phyloP scores from a whole-genome alignment of 2,888 invertebrate species.

The Agrotis puta region DNA sequence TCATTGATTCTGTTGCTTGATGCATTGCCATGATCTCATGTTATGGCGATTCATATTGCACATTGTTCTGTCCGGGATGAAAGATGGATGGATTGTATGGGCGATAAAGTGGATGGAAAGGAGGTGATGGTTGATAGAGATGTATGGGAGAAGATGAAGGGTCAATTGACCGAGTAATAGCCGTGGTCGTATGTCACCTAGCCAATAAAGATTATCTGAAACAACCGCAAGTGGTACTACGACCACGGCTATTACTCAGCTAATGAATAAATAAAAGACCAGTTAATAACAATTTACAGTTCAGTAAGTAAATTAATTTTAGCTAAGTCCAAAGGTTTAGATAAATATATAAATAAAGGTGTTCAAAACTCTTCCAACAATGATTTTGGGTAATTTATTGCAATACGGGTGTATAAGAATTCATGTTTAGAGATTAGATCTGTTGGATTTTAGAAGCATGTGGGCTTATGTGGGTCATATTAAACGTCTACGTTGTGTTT shows the following conservation, averaged over 20 bases:
- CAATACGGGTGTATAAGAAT: conserved; percentile 34
- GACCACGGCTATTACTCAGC: too few species aligned
- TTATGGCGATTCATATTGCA: conserved; percentile 38
- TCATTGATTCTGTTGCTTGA: conserved; percentile 47
- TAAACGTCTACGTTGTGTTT: background rate
- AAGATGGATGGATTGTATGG: conserved; percentile 11
- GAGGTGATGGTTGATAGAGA: background rate
- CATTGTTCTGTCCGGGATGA: conserved; percentile 40
- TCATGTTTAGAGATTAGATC: conserved; percentile 27
- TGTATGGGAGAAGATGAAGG: background rate
- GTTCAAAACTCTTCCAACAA: background rate
- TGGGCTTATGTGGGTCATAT: conserved; percentile 25
- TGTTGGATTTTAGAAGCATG: conserved; percentile 7
- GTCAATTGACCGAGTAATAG: too few species aligned
- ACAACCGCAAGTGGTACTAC: too few species aligned
- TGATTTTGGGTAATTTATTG: conserved; percentile 30
- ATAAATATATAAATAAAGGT: background rate
- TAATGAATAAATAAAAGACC: too few species aligned
- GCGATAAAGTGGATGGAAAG: background rate
- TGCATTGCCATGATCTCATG: conserved; percentile 38
- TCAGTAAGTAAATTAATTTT: too few species aligned
- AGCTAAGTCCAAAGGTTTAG: too few species aligned
- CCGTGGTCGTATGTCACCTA: too few species aligned
- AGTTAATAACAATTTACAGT: too few species aligned
- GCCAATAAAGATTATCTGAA: too few species aligned